phyloP scores from a whole-genome alignment of 2,888 invertebrate species.

The Tiliacea aurago region DNA sequence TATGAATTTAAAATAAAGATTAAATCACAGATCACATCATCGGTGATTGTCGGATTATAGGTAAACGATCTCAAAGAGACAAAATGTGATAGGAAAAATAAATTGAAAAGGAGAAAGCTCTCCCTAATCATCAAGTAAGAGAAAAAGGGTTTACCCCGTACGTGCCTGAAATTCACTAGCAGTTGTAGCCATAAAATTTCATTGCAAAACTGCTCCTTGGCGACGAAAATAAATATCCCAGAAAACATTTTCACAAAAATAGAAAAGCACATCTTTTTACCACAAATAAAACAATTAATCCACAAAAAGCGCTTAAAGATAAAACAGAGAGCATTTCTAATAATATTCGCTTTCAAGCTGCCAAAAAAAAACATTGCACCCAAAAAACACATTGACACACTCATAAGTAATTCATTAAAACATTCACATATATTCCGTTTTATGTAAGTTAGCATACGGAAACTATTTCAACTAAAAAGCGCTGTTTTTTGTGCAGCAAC shows the following conservation, averaged over 20 bases:
- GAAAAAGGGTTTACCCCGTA: not conserved
- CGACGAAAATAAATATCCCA: not conserved
- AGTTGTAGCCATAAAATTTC: not conserved
- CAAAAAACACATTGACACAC: constrained; percentile 29
- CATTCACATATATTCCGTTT: constrained; percentile 19
- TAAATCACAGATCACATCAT: too few relatives aligned
- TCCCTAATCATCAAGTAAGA: not conserved
- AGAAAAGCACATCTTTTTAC: not conserved
- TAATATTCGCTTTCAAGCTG: not conserved
- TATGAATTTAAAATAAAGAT: too few relatives aligned
- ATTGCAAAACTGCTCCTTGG: not conserved
- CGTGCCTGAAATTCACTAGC: not conserved
- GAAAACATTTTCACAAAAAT: not conserved
- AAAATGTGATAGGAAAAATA: too few relatives aligned
- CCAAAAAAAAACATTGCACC: constrained; percentile 2
- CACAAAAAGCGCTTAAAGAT: not conserved
- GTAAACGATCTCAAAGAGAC: too few relatives aligned
- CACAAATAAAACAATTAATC: not conserved
- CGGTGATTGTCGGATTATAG: too few relatives aligned
- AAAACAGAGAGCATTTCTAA: constrained; percentile 1
- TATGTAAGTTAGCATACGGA: constrained; percentile 40
- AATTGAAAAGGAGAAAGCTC: not conserved
- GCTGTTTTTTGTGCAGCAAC: constrained; percentile 48
- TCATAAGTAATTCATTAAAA: constrained; percentile 40
- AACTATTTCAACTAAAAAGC: constrained; percentile 51